Percentiles rank a stretch among this genome's conserved stretches.
Conservation (phyloP, 1,140 invertebrate species). For the Argopecten irradians region DNA sequence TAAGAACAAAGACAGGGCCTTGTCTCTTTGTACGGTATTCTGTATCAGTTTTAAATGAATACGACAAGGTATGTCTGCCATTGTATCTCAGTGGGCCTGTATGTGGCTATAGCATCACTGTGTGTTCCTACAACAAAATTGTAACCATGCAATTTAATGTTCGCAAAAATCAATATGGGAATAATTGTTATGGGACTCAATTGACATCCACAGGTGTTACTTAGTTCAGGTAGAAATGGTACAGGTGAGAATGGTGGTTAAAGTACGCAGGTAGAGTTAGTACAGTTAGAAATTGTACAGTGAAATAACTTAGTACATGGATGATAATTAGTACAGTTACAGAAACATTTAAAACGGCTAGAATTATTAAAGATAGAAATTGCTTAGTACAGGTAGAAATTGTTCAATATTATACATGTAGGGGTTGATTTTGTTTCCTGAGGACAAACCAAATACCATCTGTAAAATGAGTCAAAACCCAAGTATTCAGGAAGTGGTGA, state of each 20-base stretch:
- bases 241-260: too few relatives aligned
- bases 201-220: neutral
- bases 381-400: neutral
- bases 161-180: neutral
- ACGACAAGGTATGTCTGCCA: too few relatives aligned
- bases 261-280: too few relatives aligned
- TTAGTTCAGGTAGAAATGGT: neutral
- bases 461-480: too few relatives aligned
- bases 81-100: neutral
- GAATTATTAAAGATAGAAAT: neutral
- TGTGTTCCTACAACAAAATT: slow-evolving; percentile 9
- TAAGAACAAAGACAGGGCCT: neutral
- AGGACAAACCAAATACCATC: neutral
- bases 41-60: neutral
- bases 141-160: neutral
- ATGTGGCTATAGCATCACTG: neutral
- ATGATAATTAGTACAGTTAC: too few relatives aligned
- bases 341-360: too few relatives aligned
- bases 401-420: too few relatives aligned
- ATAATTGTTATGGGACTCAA: neutral
- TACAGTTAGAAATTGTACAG: too few relatives aligned
- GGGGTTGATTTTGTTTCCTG: neutral
- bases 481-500: too few relatives aligned
- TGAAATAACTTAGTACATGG: too few relatives aligned
- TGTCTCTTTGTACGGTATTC: neutral